Conservation (phyloP, 1,140 invertebrate species). For the Reticulitermes speratus region DNA sequence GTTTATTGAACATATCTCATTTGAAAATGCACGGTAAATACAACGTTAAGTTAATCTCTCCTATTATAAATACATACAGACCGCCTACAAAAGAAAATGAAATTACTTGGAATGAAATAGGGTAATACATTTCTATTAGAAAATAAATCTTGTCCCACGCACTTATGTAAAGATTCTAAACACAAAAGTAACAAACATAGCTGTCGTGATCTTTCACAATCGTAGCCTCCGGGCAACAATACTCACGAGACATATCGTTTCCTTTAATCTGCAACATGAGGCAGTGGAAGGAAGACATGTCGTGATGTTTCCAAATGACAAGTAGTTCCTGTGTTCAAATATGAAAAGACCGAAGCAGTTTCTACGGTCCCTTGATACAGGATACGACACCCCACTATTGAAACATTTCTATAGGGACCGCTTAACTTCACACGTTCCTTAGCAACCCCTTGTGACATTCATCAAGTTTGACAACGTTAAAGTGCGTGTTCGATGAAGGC, state of each 20-base stretch:
- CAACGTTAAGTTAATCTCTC: too few species aligned
- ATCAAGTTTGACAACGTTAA: constrained; percentile 4
- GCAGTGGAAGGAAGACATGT: neutral
- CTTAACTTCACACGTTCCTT: neutral
- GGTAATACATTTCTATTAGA: too few species aligned
- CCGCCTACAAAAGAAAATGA: too few species aligned
- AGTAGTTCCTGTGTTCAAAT: neutral
- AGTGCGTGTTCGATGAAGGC: neutral
- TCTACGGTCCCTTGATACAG: neutral
- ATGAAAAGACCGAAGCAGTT: neutral
- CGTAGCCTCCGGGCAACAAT: neutral
- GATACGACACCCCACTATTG: neutral
- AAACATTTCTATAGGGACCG: neutral
- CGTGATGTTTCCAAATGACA: neutral
- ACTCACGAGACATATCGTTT: neutral
- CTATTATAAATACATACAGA: constrained; percentile 60
- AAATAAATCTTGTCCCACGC: constrained; percentile 55
- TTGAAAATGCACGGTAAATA: too few species aligned
- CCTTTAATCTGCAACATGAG: neutral
- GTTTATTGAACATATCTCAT: too few species aligned
- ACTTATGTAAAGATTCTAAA: constrained; percentile 61
- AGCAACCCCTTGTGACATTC: constrained; percentile 2
- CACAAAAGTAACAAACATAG: constrained; percentile 50
- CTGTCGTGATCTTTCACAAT: neutral
- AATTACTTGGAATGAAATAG: too few species aligned